Evolutionary conservation across 2,113 vertebrate genomes (phyloP).

Genomic region (Mola mola): DNA sequence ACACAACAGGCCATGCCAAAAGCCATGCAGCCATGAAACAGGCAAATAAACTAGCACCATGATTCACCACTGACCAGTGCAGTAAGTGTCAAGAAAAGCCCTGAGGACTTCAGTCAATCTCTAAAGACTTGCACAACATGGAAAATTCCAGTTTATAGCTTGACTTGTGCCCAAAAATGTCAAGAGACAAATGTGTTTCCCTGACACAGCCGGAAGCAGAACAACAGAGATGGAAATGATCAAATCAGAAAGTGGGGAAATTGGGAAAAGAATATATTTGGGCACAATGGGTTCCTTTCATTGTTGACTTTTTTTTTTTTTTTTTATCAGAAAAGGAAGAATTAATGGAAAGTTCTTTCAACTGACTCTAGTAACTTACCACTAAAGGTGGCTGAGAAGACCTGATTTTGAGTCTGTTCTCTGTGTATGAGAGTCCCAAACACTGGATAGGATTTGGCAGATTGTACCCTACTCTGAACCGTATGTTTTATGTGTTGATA

Average conservation of each 20-base stretch:
- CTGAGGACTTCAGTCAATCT: slow-evolving; percentile 54
- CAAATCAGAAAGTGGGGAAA: not conserved
- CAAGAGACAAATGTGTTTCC: slow-evolving; percentile 56
- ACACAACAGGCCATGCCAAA: slow-evolving; percentile 19
- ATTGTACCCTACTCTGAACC: not conserved
- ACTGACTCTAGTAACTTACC: no score
- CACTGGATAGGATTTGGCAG: not conserved
- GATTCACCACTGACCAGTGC: slow-evolving; percentile 48
- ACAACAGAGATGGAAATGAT: slow-evolving; percentile 19
- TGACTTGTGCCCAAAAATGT: slow-evolving; percentile 54
- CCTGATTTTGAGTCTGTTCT: no score
- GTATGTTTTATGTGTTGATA: not conserved
- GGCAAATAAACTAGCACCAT: slow-evolving; percentile 32
- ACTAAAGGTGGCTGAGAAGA: no score
- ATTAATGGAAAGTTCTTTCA: no score
- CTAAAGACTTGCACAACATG: slow-evolving; percentile 55
- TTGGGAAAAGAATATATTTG: not conserved
- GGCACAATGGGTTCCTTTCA: slow-evolving; percentile 10
- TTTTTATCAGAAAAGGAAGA: not conserved
- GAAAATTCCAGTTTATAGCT: slow-evolving; percentile 61
- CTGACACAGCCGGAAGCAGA: slow-evolving; percentile 26
- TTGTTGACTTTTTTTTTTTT: no score
- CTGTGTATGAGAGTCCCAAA: no score
- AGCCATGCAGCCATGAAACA: slow-evolving; percentile 28
- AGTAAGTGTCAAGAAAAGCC: slow-evolving; percentile 44